Conservation (phyloP, 2,113 vertebrate species). For the Cochlearius cochlearius region DNA sequence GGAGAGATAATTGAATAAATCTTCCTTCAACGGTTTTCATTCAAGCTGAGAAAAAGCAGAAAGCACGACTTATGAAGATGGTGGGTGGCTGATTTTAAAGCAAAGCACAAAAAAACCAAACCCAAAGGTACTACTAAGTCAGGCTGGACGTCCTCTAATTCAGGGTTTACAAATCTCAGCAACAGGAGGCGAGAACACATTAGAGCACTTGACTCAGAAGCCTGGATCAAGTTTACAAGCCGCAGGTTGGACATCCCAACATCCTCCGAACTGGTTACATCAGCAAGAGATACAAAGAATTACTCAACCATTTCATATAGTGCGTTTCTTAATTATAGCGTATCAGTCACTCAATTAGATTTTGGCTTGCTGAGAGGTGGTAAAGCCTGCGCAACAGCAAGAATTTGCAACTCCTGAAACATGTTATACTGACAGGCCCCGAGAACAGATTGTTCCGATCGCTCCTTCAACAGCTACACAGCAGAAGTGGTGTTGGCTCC, state of each 20-base stretch:
- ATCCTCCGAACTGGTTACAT: neutral
- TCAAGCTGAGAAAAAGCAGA: neutral
- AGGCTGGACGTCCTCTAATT: neutral
- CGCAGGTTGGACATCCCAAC: neutral
- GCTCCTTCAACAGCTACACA: neutral
- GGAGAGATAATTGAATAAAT: neutral
- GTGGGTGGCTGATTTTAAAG: neutral
- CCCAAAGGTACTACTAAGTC: neutral
- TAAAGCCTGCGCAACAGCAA: neutral
- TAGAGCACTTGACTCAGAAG: neutral
- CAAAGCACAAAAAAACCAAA: neutral
- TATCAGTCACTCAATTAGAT: neutral
- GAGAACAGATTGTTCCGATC: neutral
- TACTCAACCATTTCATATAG: neutral
- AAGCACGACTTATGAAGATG: neutral
- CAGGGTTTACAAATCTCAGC: neutral
- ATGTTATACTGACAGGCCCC: neutral
- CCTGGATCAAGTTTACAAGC: neutral
- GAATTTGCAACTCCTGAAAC: neutral
- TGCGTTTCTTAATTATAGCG: neutral
- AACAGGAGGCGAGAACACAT: neutral
- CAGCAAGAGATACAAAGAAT: neutral
- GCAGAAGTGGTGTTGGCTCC: neutral
- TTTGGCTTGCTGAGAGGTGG: neutral
- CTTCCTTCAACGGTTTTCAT: neutral